Evolutionary conservation across 2,888 invertebrate species (phyloP), one percentile per base, ranked within the genome.

Genomic region (Ischnura elegans): DNA sequence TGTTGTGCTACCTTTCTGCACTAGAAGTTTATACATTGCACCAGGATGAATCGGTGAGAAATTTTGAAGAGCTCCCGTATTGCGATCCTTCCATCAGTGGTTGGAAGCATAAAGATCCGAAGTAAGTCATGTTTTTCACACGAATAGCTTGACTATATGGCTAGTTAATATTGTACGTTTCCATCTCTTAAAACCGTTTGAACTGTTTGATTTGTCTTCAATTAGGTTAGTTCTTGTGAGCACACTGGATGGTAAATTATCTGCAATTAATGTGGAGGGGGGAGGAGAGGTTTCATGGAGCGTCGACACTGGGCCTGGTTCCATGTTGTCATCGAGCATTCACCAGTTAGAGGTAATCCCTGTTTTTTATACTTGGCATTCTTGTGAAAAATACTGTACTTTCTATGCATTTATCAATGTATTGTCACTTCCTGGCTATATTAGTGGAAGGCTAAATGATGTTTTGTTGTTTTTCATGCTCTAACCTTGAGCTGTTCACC

Each of bases 221-320:
- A 96, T 21, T 95, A 98, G 98, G 95, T 96, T 98, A 94, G 96
- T 99, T 93, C 97, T 99, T 95, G 98, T 99, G 76, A 98, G 98
- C 95, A 99, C 99, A 4, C 96, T 99, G 94, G 99, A 99, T 97
- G 99, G 99, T 21, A 97, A 97, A 95, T 95, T 99, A 93, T 98
- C 98, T 45, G 98, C 99, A 5, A 96, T 99, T 94, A 97, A 98
- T 95, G 97, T 97, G 21, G 96, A 97, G 36, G 96, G 96, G 94
- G 97, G 97, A 94, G 98, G 98, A 2, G 96, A 96, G 94, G 96
- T 98, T 94, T 96, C 97, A 93, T 99, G 99, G 99, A 97, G 97
- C 94, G 95, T 99, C 93, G 96, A 97, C 94, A 98, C 98, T 43
- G 98, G 98, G 93, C 97, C 97, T 25, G 97, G 97, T 42, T 97